Evolutionary conservation across 2,888 invertebrate species (phyloP).

Genomic region (Campaea margaritaria): DNA sequence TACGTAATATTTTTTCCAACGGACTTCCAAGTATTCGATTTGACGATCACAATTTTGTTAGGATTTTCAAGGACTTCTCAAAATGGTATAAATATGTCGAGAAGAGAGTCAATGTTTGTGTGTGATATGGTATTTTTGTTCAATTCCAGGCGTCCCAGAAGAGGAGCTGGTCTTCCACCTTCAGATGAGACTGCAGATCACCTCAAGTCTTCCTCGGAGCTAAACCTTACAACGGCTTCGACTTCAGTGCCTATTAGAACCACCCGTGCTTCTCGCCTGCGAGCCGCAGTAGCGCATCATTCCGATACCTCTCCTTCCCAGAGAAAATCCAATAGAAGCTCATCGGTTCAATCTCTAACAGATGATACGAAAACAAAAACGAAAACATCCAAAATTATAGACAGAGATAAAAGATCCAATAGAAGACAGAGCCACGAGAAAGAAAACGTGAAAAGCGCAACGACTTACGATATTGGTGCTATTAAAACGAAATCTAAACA

Average conservation of each 20-base stretch:
- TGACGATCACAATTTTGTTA: too few relatives aligned
- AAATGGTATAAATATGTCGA: too few relatives aligned
- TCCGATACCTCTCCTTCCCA: conserved; percentile 65
- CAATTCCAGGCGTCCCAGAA: conserved; percentile 73
- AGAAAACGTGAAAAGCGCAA: conserved; percentile 69
- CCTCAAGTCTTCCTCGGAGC: conserved; percentile 79
- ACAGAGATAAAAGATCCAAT: conserved; percentile 72
- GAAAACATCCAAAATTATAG: conserved; percentile 72
- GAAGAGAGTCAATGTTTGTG: background rate
- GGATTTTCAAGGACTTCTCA: too few relatives aligned
- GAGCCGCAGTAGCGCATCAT: conserved; percentile 86
- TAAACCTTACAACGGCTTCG: conserved; percentile 74
- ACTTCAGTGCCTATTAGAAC: conserved; percentile 87
- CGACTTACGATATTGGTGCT: conserved; percentile 78
- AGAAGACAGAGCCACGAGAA: conserved; percentile 72
- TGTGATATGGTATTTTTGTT: conserved; percentile 32
- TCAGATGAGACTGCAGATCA: conserved; percentile 67
- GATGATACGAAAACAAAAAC: conserved; percentile 72
- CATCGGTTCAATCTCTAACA: conserved; percentile 72
- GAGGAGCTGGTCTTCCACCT: conserved; percentile 59
- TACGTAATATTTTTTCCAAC: too few relatives aligned
- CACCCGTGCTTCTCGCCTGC: conserved; percentile 89
- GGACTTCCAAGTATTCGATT: too few relatives aligned
- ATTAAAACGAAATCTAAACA: conserved; percentile 82
- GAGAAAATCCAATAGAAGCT: conserved; percentile 74